Evolutionary conservation across 2,888 invertebrate genomes (phyloP).

Genomic region (Rhaphigaster nebulosa): DNA sequence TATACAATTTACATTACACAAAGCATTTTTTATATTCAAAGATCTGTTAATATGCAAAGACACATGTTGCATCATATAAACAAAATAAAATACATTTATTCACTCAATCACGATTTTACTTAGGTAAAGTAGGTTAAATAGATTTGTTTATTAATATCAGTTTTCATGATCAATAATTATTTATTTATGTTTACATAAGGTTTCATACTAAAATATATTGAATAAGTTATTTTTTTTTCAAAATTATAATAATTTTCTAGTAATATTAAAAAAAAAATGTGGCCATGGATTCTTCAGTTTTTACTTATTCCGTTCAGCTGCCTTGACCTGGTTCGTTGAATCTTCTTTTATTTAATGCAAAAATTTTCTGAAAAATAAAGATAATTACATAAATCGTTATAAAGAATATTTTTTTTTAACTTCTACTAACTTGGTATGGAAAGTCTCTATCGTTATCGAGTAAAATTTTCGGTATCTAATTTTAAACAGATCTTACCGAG

Average conservation of each 20-base stretch:
- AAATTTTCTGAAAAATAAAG: not conserved
- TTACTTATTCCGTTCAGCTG: not conserved
- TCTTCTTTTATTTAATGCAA: not conserved
- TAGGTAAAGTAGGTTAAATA: not conserved
- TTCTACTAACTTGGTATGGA: too few species aligned
- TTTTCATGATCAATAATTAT: not conserved
- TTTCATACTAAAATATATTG: not conserved
- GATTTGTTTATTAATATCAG: not conserved
- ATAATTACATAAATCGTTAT: too few species aligned
- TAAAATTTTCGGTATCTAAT: too few species aligned
- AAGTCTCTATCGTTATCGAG: too few species aligned
- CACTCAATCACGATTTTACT: not conserved
- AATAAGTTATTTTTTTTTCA: not conserved
- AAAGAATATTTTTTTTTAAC: too few species aligned
- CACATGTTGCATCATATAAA: not conserved
- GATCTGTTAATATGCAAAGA: too few species aligned
- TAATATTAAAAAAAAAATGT: too few species aligned
- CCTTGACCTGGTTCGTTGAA: not conserved
- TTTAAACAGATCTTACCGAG: too few species aligned
- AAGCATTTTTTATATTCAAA: too few species aligned
- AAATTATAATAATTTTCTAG: not conserved
- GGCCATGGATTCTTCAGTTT: not conserved
- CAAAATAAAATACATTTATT: not conserved
- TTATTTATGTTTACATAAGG: not conserved
- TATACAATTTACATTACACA: too few species aligned